Percentiles rank a stretch among this genome's conserved stretches.
Conservation (phyloP, 2,113 vertebrate species). For the Tricholaema leucomelas region DNA sequence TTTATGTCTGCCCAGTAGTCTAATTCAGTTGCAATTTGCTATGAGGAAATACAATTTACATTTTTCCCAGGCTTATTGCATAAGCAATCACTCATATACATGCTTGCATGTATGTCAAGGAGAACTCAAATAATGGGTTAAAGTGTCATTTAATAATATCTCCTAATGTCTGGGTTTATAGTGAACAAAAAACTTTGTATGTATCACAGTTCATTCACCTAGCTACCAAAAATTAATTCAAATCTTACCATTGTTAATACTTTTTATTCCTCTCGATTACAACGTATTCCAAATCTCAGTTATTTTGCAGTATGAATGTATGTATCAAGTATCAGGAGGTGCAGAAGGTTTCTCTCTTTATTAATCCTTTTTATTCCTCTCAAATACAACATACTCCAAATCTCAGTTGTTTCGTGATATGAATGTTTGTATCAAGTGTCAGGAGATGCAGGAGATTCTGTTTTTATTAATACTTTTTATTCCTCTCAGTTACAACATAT, state of each 20-base stretch:
- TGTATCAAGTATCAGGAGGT: constrained; percentile 5
- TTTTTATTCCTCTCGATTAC: constrained; percentile 30
- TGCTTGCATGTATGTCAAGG: constrained; percentile 44
- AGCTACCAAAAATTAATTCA: constrained; percentile 1
- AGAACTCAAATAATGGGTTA: constrained; percentile 65
- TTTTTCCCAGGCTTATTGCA: constrained; percentile 73
- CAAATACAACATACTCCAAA: no score
- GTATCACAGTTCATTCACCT: not conserved
- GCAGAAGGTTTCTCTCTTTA: no score
- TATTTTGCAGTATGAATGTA: constrained; percentile 41
- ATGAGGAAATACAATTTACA: constrained; percentile 78
- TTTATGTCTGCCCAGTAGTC: constrained; percentile 79
- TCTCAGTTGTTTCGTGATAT: no score
- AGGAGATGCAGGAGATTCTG: not conserved
- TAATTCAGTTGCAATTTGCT: constrained; percentile 77
- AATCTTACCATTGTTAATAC: not conserved
- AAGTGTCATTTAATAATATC: constrained; percentile 47
- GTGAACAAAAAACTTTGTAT: constrained; percentile 14
- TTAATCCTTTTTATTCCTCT: no score
- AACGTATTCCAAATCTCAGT: constrained; percentile 22
- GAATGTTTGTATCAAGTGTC: no score
- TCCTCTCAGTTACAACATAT: not conserved
- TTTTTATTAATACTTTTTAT: constrained; percentile 30
- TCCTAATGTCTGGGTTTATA: constrained; percentile 28
- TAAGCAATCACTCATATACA: constrained; percentile 59